These are phyloP conservation scores for Cinara cedri DNA, from an alignment of 2,888 invertebrate species.

Conservation along the genomic window DNA sequence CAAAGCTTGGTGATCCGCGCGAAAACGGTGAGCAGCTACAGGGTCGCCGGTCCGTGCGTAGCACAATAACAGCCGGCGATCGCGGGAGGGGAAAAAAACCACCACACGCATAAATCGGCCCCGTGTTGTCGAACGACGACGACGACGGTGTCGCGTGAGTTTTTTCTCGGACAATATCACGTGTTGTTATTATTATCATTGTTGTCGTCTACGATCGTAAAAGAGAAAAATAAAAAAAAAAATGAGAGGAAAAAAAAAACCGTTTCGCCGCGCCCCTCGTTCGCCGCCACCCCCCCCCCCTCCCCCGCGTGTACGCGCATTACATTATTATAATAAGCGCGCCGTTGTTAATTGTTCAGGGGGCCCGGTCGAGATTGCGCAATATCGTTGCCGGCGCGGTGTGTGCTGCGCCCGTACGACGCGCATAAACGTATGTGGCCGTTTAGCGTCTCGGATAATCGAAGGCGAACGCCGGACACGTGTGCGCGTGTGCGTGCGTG, in stretches of 20 bases:
- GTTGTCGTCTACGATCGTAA: slow-evolving; percentile 35
- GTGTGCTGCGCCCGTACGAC: neutral
- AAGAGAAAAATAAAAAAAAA: neutral
- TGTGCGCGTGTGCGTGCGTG: too few species aligned
- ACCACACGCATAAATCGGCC: slow-evolving; percentile 15
- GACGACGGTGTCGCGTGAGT: neutral
- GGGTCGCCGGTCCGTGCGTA: too few species aligned
- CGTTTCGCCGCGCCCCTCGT: slow-evolving; percentile 4
- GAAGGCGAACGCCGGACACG: neutral
- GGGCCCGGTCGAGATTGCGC: too few species aligned
- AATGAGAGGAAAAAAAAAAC: too few species aligned
- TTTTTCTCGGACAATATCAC: too few species aligned
- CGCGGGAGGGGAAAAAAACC: neutral
- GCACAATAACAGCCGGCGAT: too few species aligned
- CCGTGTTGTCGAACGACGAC: slow-evolving; percentile 1
- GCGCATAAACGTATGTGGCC: too few species aligned
- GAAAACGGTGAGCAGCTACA: too few species aligned
- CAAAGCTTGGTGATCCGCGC: too few species aligned
- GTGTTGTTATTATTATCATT: neutral
- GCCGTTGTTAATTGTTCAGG: too few species aligned
- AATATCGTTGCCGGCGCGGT: too few species aligned
- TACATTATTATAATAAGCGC: neutral
- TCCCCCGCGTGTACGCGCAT: neutral
- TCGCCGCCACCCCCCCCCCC: neutral
- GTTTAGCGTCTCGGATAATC: slow-evolving; percentile 6